A percentile compares a stretch with the other conserved stretches of the same genome.
Evolutionary conservation across 2,113 vertebrate genomes (phyloP).

Genomic region (Oreotragus oreotragus): DNA sequence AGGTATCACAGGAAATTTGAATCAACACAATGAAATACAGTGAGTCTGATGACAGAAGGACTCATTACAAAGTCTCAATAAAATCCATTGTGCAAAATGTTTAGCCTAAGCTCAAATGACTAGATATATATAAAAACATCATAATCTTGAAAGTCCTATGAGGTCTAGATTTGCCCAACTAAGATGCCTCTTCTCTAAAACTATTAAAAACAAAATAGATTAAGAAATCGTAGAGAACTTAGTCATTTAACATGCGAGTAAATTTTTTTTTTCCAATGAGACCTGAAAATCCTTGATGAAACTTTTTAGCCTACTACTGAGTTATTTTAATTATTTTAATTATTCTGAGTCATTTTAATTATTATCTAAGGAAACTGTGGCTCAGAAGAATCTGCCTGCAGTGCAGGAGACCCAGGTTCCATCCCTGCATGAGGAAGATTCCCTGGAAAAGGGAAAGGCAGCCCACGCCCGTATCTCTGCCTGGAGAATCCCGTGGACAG

Average conservation of each 20-base stretch:
- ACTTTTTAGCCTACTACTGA: background rate
- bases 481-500: background rate
- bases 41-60: background rate
- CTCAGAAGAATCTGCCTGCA: background rate
- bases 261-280: background rate
- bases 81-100: background rate
- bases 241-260: background rate
- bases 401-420: background rate
- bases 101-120: background rate
- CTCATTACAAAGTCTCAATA: background rate
- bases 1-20: background rate
- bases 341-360: background rate
- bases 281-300: background rate
- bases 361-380: background rate
- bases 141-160: background rate
- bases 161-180: background rate
- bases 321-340: background rate
- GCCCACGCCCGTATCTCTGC: background rate
- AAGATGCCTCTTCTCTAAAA: background rate
- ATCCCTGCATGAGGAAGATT: background rate
- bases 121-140: background rate
- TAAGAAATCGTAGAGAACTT: background rate
- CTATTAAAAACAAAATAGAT: background rate
- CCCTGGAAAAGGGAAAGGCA: background rate
- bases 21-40: background rate